Evolutionary conservation across 1,140 invertebrate genomes (phyloP), one percentile per base, ranked within the genome.

Genomic region (Brachionus rubens): DNA sequence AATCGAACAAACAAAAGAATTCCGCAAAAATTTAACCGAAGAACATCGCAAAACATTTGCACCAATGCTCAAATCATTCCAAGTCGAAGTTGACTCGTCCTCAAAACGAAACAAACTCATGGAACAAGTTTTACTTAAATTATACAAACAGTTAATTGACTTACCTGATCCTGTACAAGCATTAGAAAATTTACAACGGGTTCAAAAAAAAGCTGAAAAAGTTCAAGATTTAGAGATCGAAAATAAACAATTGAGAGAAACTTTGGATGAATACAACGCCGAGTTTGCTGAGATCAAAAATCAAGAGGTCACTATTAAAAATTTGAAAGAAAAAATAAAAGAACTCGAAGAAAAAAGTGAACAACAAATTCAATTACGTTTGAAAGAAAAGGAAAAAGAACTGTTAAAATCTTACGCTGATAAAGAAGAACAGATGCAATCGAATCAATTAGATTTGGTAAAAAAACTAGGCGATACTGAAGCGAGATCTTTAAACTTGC

Each of bases 201-300:
- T 85, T 12, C 85, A 87, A 81, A 86, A 87, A 78, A 85, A 84
- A 80, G 82, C 86, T 0, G 83, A 85, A 47, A 79, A 81, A 77
- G 81, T 83, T 5, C 80, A 82, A 46, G 87, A 87, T 77, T 79
- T 87, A n/a, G 87, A 88, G 79, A 83, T 87, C n/a, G 86, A 87
- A 79, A 87, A 87, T 80, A 86, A 85, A 76, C 85, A 87, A 78
- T 79, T 88, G 33, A 79, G 85, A 76, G 86, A 87, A 76, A 87
- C 86, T 6, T 79, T 87, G 12, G 83, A 83, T 50, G 86, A 87
- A 68, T 88, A 87, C 81, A 87, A 87, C 79, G 81, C 85, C 76
- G 87, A 88, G 79, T 87, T 87, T 80, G 86, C 86, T 30, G 86
- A 87, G 78, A 85, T 87, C 9, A 86, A 85, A 79, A 87, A 86